Percentiles rank a stretch among this genome's conserved stretches.
Evolutionary conservation across 1,140 invertebrate genomes (phyloP).

Genomic region (Drosophila sproati): DNA sequence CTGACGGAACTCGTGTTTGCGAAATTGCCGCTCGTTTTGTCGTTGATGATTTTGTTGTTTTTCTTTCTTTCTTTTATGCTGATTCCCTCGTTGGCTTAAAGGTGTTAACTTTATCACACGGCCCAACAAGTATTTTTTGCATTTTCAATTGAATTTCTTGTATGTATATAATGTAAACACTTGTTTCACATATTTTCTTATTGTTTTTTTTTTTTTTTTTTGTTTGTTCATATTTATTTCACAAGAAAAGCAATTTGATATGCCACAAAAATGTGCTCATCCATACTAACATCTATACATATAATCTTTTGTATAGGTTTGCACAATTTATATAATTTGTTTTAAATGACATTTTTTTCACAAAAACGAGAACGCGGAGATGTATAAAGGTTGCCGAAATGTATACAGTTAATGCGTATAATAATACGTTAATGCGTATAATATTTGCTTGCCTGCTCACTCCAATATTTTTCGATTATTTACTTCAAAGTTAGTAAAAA

Average conservation of each 20-base stretch:
- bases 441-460: neutral
- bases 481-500: too few species aligned
- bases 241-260: conserved; percentile 69
- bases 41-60: conserved; percentile 17
- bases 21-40: conserved; percentile 63
- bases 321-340: conserved; percentile 64
- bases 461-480: too few species aligned
- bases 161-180: conserved; percentile 64
- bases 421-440: too few species aligned
- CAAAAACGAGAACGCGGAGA: conserved; percentile 22
- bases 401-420: neutral
- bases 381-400: neutral
- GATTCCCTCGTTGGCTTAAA: conserved; percentile 66
- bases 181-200: conserved; percentile 44
- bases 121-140: conserved; percentile 23
- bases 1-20: conserved; percentile 71
- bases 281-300: conserved; percentile 3
- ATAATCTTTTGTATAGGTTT: conserved; percentile 32
- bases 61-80: conserved; percentile 41
- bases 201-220: conserved; percentile 12
- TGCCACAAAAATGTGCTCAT: conserved; percentile 32
- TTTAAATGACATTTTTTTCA: conserved; percentile 46
- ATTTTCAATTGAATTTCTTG: conserved; percentile 40
- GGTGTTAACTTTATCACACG: conserved; percentile 75
- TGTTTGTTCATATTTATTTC: conserved; percentile 30